phyloP scores from a whole-genome alignment of 2,888 invertebrate genomes.

The Heteromyza rotundicornis region DNA sequence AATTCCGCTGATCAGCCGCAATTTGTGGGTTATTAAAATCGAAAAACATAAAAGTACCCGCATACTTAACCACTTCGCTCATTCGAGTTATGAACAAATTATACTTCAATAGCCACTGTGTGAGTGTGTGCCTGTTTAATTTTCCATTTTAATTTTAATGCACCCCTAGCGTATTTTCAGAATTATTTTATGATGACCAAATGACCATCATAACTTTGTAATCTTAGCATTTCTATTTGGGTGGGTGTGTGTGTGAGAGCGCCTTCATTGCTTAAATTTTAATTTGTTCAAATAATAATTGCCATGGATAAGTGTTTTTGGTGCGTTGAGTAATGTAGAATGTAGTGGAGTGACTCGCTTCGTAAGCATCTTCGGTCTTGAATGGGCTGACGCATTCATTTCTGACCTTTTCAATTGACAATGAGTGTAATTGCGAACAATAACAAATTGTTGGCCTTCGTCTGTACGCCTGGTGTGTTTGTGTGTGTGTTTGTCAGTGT shows the following conservation, averaged over 20 bases:
- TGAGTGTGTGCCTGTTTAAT: too few relatives aligned
- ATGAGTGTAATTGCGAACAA: not conserved
- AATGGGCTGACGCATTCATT: not conserved
- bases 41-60: not conserved
- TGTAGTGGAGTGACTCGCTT: too few relatives aligned
- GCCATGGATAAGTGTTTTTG: constrained; percentile 13
- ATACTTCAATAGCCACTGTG: too few relatives aligned
- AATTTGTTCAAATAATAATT: constrained; percentile 17
- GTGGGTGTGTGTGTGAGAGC: not conserved
- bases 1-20: not conserved
- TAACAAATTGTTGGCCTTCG: not conserved
- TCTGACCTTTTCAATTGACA: constrained; percentile 2
- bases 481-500: too few relatives aligned
- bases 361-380: not conserved
- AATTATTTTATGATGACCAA: constrained; percentile 1
- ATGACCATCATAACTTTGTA: not conserved
- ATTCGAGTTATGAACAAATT: not conserved
- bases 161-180: not conserved
- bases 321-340: not conserved
- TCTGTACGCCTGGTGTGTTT: not conserved
- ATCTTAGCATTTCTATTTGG: not conserved
- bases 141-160: not conserved
- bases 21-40: not conserved
- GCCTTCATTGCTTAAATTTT: not conserved
- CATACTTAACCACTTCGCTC: not conserved